Evolutionary conservation across 37 sponge, comb jelly and placozoan species (phyloP).

Genomic region (Hormiphora californensis): DNA sequence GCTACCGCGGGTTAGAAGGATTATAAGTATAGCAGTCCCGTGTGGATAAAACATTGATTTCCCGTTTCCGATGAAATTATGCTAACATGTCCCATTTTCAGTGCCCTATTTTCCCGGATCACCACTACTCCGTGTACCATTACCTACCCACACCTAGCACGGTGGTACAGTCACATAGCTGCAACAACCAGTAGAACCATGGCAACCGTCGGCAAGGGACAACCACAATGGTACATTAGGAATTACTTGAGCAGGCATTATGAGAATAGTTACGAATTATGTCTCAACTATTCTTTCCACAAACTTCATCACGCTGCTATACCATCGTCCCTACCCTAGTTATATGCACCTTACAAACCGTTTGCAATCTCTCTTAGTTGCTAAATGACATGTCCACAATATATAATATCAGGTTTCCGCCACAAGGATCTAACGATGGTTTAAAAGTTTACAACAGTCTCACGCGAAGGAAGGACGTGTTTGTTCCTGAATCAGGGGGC

Average conservation of each 20-base stretch:
- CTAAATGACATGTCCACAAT: too few relatives aligned
- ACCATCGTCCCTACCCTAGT: too few relatives aligned
- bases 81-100: neutral
- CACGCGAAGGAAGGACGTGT: slow-evolving; percentile 68
- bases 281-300: too few relatives aligned
- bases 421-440: too few relatives aligned
- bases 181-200: neutral
- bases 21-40: too few relatives aligned
- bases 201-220: neutral
- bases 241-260: neutral
- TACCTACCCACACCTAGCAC: slow-evolving; percentile 31
- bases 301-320: too few relatives aligned
- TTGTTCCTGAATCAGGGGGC: slow-evolving; percentile 70
- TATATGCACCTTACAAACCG: too few relatives aligned
- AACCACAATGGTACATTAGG: neutral
- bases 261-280: too few relatives aligned
- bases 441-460: slow-evolving; percentile 57
- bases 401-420: too few relatives aligned
- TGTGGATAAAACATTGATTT: too few relatives aligned
- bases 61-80: neutral
- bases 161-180: slow-evolving; percentile 30
- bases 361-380: too few relatives aligned
- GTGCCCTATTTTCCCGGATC: neutral
- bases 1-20: too few relatives aligned
- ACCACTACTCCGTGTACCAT: neutral